Percentiles rank a stretch among this genome's conserved stretches.
phyloP scores from a whole-genome alignment of 2,797 vertebrate genomes.

The Cuculus canorus region DNA sequence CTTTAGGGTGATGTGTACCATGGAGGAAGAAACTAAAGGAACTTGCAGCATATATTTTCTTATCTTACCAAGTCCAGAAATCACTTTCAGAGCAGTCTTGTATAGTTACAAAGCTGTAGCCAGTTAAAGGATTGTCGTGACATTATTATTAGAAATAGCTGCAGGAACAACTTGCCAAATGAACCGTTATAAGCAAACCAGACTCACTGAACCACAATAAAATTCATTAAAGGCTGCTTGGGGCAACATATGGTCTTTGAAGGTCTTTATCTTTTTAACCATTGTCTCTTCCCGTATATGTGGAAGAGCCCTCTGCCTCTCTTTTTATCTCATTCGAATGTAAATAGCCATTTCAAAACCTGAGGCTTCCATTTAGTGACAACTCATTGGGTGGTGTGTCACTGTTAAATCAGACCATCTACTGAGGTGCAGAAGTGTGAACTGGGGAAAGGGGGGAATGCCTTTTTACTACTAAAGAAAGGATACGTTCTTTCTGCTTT shows the following conservation, averaged over 20 bases:
- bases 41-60: not conserved
- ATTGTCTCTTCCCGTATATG: not conserved
- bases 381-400: not conserved
- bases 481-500: not conserved
- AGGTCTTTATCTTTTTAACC: constrained; percentile 35
- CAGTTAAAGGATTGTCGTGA: not conserved
- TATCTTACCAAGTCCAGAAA: not conserved
- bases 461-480: not conserved
- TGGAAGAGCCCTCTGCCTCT: not conserved
- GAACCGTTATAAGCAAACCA: constrained; percentile 12
- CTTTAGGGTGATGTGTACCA: not conserved
- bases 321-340: not conserved
- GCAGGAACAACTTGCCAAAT: constrained; percentile 2
- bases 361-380: not conserved
- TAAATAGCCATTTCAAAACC: not conserved
- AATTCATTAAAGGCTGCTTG: constrained; percentile 39
- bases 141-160: not conserved
- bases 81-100: not conserved
- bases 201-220: constrained; percentile 36
- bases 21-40: not conserved
- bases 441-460: not conserved
- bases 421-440: not conserved
- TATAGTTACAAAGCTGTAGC: not conserved
- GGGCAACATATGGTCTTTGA: constrained; percentile 1
- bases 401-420: not conserved